Percentiles rank a stretch among this genome's conserved stretches.
These are phyloP conservation scores for Arvicanthis niloticus DNA, from an alignment of 2,113 vertebrate genomes.

Conservation along the genomic window DNA sequence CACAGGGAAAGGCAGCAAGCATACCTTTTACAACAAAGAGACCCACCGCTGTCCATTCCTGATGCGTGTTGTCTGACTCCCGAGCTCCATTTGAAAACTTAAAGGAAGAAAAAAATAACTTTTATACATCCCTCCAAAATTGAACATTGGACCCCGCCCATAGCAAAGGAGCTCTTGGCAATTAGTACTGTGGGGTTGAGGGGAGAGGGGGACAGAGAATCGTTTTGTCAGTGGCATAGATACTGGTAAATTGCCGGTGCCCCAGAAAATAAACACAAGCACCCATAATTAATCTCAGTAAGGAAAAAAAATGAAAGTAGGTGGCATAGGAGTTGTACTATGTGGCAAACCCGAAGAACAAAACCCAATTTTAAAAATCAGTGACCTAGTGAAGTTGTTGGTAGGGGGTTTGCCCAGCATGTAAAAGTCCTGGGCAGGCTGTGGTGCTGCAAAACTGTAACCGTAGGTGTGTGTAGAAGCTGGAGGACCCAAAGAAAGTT, in stretches of 20 bases:
- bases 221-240: neutral
- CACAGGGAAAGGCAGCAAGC: neutral
- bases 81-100: neutral
- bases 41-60: neutral
- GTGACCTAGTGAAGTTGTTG: neutral
- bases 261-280: neutral
- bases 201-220: neutral
- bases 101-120: neutral
- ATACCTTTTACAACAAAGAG: neutral
- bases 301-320: neutral
- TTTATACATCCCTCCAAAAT: slow-evolving; percentile 17
- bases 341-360: neutral
- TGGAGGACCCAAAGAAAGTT: neutral
- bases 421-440: neutral
- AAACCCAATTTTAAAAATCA: neutral
- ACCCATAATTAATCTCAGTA: neutral
- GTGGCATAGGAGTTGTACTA: neutral
- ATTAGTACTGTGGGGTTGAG: neutral
- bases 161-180: neutral
- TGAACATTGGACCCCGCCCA: neutral
- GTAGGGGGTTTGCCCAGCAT: neutral
- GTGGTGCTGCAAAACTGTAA: no score
- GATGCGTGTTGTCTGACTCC: neutral
- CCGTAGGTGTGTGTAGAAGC: no score
- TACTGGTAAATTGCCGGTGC: neutral